A percentile compares a stretch with the other conserved stretches of the same genome.
phyloP scores from a whole-genome alignment of 2,113 vertebrate species.

The Indri indri region DNA sequence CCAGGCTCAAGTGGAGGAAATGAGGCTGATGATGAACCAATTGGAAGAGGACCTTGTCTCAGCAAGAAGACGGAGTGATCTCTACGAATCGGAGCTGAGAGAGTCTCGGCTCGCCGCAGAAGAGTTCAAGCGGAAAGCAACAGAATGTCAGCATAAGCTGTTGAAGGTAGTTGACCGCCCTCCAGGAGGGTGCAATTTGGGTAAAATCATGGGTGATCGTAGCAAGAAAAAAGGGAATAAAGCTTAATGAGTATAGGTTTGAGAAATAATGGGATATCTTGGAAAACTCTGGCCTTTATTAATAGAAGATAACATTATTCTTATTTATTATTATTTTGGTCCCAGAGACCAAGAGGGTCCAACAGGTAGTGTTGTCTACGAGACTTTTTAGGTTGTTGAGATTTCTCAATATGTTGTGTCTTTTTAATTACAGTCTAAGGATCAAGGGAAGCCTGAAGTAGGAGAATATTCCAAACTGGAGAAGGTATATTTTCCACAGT shows the following conservation, averaged over 20 bases:
- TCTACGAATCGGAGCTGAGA: slow-evolving; percentile 96
- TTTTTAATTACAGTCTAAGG: slow-evolving; percentile 92
- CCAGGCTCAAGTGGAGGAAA: slow-evolving; percentile 98
- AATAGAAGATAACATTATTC: background rate
- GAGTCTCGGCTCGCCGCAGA: slow-evolving; percentile 95
- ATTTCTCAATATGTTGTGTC: slow-evolving; percentile 41
- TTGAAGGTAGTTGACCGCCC: slow-evolving; percentile 89
- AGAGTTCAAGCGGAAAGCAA: slow-evolving; percentile 95
- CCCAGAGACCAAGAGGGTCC: background rate
- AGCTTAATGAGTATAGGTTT: background rate
- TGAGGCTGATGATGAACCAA: slow-evolving; percentile 96
- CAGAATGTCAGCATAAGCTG: slow-evolving; percentile 95
- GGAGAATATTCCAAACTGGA: slow-evolving; percentile 94
- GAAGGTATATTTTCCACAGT: slow-evolving; percentile 88
- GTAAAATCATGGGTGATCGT: background rate
- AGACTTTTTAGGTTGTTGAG: background rate
- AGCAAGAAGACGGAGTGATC: slow-evolving; percentile 95
- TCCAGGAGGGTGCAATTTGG: background rate
- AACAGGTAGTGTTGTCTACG: background rate
- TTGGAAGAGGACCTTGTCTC: slow-evolving; percentile 98
- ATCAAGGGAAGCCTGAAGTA: slow-evolving; percentile 95
- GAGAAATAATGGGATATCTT: background rate
- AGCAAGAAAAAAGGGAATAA: background rate
- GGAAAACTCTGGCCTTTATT: slow-evolving; percentile 31
- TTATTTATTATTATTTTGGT: background rate